phyloP scores from a whole-genome alignment of 2,888 invertebrate species.

The Drosophila picticornis region DNA sequence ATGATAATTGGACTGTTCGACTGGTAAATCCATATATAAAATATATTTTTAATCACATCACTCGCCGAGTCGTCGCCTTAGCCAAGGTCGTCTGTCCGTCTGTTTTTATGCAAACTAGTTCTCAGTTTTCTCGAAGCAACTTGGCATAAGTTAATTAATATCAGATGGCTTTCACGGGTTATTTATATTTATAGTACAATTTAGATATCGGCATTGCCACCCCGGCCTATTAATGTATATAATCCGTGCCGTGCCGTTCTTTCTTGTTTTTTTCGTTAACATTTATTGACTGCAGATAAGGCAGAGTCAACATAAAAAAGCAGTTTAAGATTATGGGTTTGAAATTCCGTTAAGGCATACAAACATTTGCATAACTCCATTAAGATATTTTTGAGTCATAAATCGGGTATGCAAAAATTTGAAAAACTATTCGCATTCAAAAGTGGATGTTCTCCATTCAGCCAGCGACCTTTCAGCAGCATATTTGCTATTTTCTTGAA shows the following conservation, averaged over 20 bases:
- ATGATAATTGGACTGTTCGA: neutral
- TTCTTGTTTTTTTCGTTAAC: neutral
- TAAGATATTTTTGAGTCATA: neutral
- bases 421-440: neutral
- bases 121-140: neutral
- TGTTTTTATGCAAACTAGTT: neutral
- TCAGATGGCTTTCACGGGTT: neutral
- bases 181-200: neutral
- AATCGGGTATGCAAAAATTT: neutral
- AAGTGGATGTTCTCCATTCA: slow-evolving; percentile 5
- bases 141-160: neutral
- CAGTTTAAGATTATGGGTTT: neutral
- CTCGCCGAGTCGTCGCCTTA: neutral
- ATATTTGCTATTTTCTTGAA: slow-evolving; percentile 33
- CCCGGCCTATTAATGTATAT: neutral
- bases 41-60: neutral
- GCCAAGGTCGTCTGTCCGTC: neutral
- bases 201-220: neutral
- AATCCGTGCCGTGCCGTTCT: neutral
- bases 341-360: neutral
- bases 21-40: neutral
- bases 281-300: neutral
- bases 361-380: neutral
- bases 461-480: slow-evolving; percentile 60
- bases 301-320: neutral